These are phyloP conservation scores for Petaurus breviceps DNA, from an alignment of 2,113 vertebrate species.

Conservation along the genomic window DNA sequence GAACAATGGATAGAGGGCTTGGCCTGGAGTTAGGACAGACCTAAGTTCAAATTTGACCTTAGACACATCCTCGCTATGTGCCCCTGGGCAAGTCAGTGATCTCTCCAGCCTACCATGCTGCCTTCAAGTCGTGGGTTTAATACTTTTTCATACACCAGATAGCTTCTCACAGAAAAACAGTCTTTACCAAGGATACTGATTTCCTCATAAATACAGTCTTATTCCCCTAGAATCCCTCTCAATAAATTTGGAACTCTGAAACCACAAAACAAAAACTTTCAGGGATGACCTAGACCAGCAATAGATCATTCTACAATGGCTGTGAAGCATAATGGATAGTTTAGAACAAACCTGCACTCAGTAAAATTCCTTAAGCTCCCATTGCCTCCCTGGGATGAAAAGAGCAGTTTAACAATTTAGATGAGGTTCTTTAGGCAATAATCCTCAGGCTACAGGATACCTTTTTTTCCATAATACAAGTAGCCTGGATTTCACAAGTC, in stretches of 20 bases:
- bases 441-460: background rate
- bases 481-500: conserved; percentile 41
- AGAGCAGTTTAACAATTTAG: background rate
- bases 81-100: background rate
- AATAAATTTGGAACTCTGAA: background rate
- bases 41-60: background rate
- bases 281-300: background rate
- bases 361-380: background rate
- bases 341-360: conserved; percentile 6
- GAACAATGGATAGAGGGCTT: background rate
- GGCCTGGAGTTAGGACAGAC: background rate
- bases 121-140: background rate
- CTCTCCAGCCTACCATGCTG: background rate
- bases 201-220: background rate
- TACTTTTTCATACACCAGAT: background rate
- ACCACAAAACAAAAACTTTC: background rate
- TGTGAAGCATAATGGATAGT: background rate
- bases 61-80: background rate
- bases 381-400: background rate
- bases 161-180: background rate
- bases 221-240: background rate
- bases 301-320: background rate
- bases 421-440: background rate
- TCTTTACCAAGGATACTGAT: background rate
- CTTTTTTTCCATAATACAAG: background rate